These are phyloP conservation scores for Rhinichthys klamathensis DNA, from an alignment of 2,113 vertebrate genomes.

Conservation along the genomic window DNA sequence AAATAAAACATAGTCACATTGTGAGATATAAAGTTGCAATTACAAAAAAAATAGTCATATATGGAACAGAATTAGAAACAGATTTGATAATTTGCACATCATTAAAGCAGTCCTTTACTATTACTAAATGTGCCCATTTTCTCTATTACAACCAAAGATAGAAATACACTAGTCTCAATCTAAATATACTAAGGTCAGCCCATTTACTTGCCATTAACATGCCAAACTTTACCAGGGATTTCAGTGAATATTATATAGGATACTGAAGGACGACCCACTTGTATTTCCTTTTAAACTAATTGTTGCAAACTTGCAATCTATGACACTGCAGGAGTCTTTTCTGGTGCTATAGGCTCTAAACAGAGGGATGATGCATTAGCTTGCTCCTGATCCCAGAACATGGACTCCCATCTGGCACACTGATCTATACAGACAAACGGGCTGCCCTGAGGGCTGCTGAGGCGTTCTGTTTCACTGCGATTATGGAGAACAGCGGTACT, in stretches of 20 bases:
- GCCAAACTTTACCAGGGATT: neutral
- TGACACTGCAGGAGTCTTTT: conserved; percentile 45
- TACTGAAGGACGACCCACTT: neutral
- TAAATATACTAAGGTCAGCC: neutral
- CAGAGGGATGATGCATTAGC: conserved; percentile 65
- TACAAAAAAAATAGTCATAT: no score
- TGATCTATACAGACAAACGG: conserved; percentile 46
- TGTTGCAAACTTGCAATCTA: conserved; percentile 6
- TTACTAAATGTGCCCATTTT: neutral
- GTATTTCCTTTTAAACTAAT: conserved; percentile 19
- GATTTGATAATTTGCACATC: no score
- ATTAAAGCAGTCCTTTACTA: no score
- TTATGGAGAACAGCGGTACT: conserved; percentile 41
- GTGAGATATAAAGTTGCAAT: no score
- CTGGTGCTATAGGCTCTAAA: conserved; percentile 44
- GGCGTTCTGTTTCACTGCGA: conserved; percentile 38
- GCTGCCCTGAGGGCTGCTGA: conserved; percentile 36
- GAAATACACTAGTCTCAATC: no score
- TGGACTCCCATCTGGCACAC: conserved; percentile 64
- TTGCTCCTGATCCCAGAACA: conserved; percentile 63
- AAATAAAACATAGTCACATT: no score
- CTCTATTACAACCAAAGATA: no score
- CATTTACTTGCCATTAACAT: neutral
- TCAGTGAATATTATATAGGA: neutral
- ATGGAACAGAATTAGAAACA: neutral